Percentiles rank a stretch among this genome's conserved stretches.
Conservation (phyloP, 2,797 vertebrate species). For the Todus mexicanus region DNA sequence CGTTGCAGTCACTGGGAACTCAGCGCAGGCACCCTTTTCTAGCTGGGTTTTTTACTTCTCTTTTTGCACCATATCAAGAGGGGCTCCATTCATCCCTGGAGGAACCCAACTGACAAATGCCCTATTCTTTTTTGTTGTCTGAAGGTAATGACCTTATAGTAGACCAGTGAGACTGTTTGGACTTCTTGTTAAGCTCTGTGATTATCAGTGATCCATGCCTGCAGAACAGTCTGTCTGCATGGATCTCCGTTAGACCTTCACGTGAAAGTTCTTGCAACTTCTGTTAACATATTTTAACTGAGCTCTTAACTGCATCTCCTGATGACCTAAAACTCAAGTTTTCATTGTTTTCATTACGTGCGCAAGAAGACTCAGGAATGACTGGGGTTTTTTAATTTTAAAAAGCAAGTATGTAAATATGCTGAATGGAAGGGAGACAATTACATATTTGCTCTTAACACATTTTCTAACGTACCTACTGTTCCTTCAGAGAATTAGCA, state of each 20-base stretch:
- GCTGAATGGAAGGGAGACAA: not conserved
- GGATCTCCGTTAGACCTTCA: not conserved
- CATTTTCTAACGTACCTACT: not conserved
- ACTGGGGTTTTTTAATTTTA: not conserved
- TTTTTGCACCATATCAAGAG: slow-evolving; percentile 9
- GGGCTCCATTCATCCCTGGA: slow-evolving; percentile 22
- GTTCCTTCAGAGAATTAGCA: not conserved
- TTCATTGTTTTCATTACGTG: not conserved
- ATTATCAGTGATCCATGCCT: not conserved
- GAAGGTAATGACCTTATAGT: not conserved
- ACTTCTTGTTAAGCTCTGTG: not conserved
- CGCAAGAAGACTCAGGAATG: not conserved
- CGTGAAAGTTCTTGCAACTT: not conserved
- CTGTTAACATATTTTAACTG: not conserved
- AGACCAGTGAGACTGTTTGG: not conserved
- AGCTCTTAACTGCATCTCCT: not conserved
- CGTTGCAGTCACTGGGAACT: slow-evolving; percentile 43
- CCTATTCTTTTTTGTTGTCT: not conserved
- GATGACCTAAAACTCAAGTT: not conserved
- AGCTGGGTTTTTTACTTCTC: slow-evolving; percentile 41
- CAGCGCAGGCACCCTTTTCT: not conserved
- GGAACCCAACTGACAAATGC: not conserved
- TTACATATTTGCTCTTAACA: not conserved
- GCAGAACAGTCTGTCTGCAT: not conserved
- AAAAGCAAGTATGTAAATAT: not conserved